Percentiles rank a stretch among this genome's conserved stretches.
These are phyloP conservation scores for Procambarus virginalis DNA, from an alignment of 1,140 invertebrate genomes.

Conservation along the genomic window DNA sequence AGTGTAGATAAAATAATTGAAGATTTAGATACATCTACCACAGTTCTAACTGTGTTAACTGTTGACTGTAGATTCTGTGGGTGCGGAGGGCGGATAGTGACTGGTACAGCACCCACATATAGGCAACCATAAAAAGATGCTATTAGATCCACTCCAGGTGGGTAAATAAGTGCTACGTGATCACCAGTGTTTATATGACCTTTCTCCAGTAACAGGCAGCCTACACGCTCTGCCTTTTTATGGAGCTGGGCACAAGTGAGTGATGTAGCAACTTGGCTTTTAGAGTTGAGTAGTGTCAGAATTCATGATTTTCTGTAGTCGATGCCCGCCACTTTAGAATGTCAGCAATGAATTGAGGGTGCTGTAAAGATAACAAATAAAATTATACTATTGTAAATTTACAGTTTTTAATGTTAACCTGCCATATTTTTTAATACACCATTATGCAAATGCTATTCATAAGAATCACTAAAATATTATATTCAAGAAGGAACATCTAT, in stretches of 20 bases:
- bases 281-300: conserved; percentile 96
- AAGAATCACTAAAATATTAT: too few species aligned
- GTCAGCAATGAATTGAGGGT: conserved; percentile 95
- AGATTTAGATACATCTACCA: conserved; percentile 97
- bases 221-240: conserved; percentile 97
- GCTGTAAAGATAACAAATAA: conserved; percentile 78
- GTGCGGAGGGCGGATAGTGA: conserved; percentile 98
- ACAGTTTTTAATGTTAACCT: too few species aligned
- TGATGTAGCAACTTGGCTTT: conserved; percentile 90
- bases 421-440: too few species aligned
- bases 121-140: conserved; percentile 99
- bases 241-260: conserved; percentile 96
- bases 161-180: conserved; percentile 98
- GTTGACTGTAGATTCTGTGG: conserved; percentile 98
- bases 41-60: conserved; percentile 91
- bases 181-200: conserved; percentile 96
- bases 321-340: conserved; percentile 95
- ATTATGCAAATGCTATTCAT: too few species aligned
- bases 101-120: conserved; percentile 96
- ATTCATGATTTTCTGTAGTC: conserved; percentile 97
- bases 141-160: conserved; percentile 96
- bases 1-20: conserved; percentile 97
- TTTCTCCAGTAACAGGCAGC: conserved; percentile 93
- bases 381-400: too few species aligned
- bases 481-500: too few species aligned